Conservation (phyloP, 2,797 vertebrate genomes). For the Xiphorhynchus erythropygius region DNA sequence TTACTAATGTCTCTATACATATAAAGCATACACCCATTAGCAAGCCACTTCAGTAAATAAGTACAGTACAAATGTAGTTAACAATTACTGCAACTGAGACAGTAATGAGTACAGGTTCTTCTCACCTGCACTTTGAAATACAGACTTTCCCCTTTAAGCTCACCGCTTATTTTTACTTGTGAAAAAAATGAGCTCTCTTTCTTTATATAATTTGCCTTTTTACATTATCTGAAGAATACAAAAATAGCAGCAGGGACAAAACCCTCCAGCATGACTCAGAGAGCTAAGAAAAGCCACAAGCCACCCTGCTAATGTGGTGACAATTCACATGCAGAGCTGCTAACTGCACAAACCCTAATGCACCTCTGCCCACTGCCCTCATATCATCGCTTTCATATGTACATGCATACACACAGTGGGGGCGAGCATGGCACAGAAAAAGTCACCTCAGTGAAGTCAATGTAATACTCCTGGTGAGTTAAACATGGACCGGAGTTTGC, state of each 20-base stretch:
- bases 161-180: fast-evolving
- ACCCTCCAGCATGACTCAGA: neutral
- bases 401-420: fast-evolving
- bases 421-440: neutral
- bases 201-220: neutral
- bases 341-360: neutral
- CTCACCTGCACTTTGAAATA: neutral
- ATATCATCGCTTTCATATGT: fast-evolving
- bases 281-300: neutral
- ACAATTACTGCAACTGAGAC: neutral
- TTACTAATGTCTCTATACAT: neutral
- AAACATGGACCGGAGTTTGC: neutral
- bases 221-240: neutral
- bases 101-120: neutral
- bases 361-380: neutral
- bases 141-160: neutral
- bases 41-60: neutral
- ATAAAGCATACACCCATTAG: neutral
- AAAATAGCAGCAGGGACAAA: neutral
- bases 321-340: neutral
- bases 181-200: neutral
- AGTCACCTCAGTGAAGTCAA: neutral
- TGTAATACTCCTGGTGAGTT: neutral
- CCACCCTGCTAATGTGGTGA: neutral
- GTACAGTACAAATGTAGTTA: neutral